Evolutionary conservation across 2,797 vertebrate species (phyloP).

Genomic region (Bryconaethiops microstoma): DNA sequence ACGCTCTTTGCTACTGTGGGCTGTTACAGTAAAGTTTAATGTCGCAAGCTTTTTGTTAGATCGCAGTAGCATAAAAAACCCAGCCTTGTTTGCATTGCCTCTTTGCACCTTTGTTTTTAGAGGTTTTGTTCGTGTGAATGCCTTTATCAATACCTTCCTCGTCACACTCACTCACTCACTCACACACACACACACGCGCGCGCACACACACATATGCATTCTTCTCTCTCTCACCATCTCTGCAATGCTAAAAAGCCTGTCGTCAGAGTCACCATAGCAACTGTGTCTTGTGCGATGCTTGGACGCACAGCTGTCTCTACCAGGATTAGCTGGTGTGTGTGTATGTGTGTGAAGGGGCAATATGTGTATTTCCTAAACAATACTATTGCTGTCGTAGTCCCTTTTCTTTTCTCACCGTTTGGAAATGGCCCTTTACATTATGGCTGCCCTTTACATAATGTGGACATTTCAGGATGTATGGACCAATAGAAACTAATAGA

Average conservation of each 20-base stretch:
- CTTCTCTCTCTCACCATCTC: constrained; percentile 60
- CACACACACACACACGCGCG: constrained; percentile 31
- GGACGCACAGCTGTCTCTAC: constrained; percentile 72
- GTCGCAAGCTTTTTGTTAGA: too few species aligned
- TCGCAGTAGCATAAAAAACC: not conserved
- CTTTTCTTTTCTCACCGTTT: not conserved
- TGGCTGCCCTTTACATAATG: not conserved
- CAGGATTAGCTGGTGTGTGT: constrained; percentile 59
- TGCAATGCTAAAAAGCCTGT: constrained; percentile 74
- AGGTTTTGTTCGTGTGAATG: constrained; percentile 50
- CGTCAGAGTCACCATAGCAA: constrained; percentile 77
- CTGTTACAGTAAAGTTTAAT: not conserved
- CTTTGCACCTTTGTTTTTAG: constrained; percentile 42
- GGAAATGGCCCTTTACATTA: not conserved
- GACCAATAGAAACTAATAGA: not conserved
- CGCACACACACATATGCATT: constrained; percentile 18
- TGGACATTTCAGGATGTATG: not conserved
- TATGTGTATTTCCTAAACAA: constrained; percentile 16
- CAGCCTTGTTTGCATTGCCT: not conserved
- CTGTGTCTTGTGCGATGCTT: constrained; percentile 73
- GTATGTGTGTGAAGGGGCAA: not conserved
- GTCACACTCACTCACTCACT: constrained; percentile 27
- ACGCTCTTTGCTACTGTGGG: not conserved
- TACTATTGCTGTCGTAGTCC: not conserved
- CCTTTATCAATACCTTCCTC: constrained; percentile 38